Evolutionary conservation across 1,140 invertebrate genomes (phyloP), one percentile per base, ranked within the genome.

Genomic region (Nebria ingens): DNA sequence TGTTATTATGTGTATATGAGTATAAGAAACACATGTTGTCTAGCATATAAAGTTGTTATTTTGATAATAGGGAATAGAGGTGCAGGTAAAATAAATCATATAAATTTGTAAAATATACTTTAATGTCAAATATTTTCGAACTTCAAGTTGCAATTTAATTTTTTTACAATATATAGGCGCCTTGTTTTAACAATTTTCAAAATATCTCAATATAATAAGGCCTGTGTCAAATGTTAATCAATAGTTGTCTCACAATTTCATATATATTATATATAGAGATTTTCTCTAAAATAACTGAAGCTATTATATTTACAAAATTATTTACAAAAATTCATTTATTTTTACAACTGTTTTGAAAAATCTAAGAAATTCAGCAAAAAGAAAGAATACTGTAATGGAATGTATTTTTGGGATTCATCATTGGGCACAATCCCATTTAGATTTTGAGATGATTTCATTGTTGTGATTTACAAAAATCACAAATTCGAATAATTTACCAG

Each of bases 91-190:
- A n/a, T n/a, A n/a, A n/a, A n/a, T n/a, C n/a, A n/a, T n/a, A n/a
- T n/a, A n/a, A n/a, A n/a, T 17, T 45, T 45, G 40, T 17, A 45
- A 45, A 45, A 45, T 45, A 45, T 45, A 45, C 40, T 45, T 45
- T 45, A 45, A 45, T 45, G 40, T 45, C 40, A 45, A 45, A 45
- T 11, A 17, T 11, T 9, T 45, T 45, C 17, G 15, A 45, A 4
- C 15, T 45, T 9, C n/a, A n/a, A n/a, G n/a, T n/a, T n/a, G n/a
- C n/a, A n/a, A n/a, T n/a, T n/a, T n/a, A n/a, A n/a, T n/a, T n/a
- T n/a, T n/a, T n/a, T n/a, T n/a, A n/a, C n/a, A n/a, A n/a, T n/a
- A n/a, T n/a, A n/a, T n/a, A n/a, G n/a, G n/a, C n/a, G n/a, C n/a
- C n/a, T n/a, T n/a, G n/a, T n/a, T n/a, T n/a, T n/a, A n/a, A n/a